These are phyloP conservation scores for Bubalus kerabau DNA, from an alignment of 2,113 vertebrate species.

Conservation along the genomic window DNA sequence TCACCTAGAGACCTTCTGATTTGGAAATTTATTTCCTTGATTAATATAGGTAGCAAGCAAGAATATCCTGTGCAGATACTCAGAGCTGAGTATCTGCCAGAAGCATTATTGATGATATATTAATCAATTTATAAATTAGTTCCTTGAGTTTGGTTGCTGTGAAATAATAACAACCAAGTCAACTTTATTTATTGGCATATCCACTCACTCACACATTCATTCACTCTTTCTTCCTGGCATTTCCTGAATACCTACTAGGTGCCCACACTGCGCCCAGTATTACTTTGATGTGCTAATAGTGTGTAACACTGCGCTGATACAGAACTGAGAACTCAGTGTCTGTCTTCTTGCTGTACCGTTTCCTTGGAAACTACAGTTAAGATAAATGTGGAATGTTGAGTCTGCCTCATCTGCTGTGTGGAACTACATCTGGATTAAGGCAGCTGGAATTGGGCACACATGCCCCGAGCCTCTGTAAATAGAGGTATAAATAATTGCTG, in stretches of 20 bases:
- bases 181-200: rapidly evolving
- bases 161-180: neutral
- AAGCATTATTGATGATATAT: neutral
- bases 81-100: neutral
- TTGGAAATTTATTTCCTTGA: neutral
- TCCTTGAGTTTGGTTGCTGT: neutral
- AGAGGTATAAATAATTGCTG: neutral
- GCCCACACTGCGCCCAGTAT: too few species aligned
- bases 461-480: neutral
- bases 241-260: neutral
- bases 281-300: neutral
- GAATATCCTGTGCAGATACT: neutral
- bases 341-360: neutral
- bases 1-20: neutral
- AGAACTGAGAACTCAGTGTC: neutral
- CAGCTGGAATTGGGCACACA: neutral
- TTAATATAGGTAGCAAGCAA: neutral
- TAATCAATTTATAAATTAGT: neutral
- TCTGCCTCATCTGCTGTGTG: neutral
- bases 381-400: slow-evolving; percentile 16
- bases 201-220: neutral
- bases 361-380: slow-evolving; percentile 63
- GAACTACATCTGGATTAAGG: neutral
- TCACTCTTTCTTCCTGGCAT: neutral
- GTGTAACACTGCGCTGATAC: neutral